Base-by-base conservation (phyloP, 2,113 vertebrate genomes). In the Vicugna pacos region DNA sequence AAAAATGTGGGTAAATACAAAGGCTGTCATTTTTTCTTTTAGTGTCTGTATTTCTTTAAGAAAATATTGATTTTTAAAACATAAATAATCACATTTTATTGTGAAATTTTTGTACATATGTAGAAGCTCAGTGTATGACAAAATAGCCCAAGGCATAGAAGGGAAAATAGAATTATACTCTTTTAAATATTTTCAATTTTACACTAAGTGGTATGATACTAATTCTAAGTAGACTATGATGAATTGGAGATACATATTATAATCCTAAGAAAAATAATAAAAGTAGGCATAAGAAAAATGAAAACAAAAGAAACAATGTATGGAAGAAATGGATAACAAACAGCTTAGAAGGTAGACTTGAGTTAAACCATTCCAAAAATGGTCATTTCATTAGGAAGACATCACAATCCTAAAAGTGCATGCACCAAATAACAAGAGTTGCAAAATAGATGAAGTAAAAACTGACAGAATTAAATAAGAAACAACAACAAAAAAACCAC, bases 371-470 rank as follows among this genome's bases (percentile, higher is more conserved):
- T 54, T 75, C 20, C 12, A 48, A 89, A 94, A 73, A 30, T 8
- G 64, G 28, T 86, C 42, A 86, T 19, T 91, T 91, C 54, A 73
- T 72, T 95, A 64, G 73, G 65, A 80, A 80, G 64, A 80, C 30
- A 46, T 54, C 46, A 80, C 30, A 73, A 7, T 72, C 73, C 56
- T 80, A 52, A 58, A 94, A 84, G 19, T 64, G 42, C 72, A 56
- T 48, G 20, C 16, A 91, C 20, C 72, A 70, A 85, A 72, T 72
- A 86, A 80, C 22, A 86, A 86, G 32, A 85, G 28, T 19, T 64
- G 52, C 32, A 75, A 92, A 87, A 87, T 65, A 87, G 32, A 65
- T 88, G 58, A 75, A 88, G 32, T 19, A 19, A 75, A 95, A 95
- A 65, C 35, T 65, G 20, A 60, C 8, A 65, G 19, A 87, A 92